Evolutionary conservation across 37 sponge, comb jelly and placozoan species (phyloP), one percentile per base, ranked within the genome.

Genomic region (Theonella swinhoei): DNA sequence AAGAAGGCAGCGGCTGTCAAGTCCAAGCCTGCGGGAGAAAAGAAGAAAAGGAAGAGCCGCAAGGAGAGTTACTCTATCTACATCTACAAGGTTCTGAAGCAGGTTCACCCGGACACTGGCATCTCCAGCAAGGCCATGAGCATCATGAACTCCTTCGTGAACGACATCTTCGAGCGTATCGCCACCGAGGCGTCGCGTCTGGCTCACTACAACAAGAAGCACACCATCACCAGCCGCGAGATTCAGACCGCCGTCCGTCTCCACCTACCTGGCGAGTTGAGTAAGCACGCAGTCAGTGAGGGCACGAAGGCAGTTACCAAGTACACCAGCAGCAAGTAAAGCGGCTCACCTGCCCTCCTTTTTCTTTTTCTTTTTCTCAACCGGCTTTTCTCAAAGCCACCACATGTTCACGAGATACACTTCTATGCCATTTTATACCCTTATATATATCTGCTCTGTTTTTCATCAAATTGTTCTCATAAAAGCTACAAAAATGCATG

Each of bases 41-140:
- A 73, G 77, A 96, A 87, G 81, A 82, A 91, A 26, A 87, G 77
- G 59, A 89, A 83, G 88, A 63, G 60, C 29, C 74, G 96, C 42
- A 92, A 93, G 87, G 96, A 96, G 83, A 87, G 90, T 66, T 96
- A 93, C 81, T 93, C 93, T 80, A 93, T 93, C 85, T 95, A 95
- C 96, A 92, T 95, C 96, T 95, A 95, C 96, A 95, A 95, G 67
- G 96, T 95, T n/a, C 78, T 96, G 86, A 96, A 96, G 81, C 96
- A 96, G 84, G 96, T 96, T 36, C 96, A 96, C 84, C 96, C 96
- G 58, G 96, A 96, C 67, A 96, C 96, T 69, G 96, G 96, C 64
- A 93, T 96, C 88, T 89, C 90, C 88, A 79, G 82, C 79, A 95
- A 95, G 80, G 96, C 92, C 89, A 95, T 95, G 96, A 89, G 90